Percentiles rank a stretch among this genome's conserved stretches.
These are phyloP conservation scores for Diplosoma virens DNA, from an alignment of 23 tunicate genomes.

Conservation along the genomic window DNA sequence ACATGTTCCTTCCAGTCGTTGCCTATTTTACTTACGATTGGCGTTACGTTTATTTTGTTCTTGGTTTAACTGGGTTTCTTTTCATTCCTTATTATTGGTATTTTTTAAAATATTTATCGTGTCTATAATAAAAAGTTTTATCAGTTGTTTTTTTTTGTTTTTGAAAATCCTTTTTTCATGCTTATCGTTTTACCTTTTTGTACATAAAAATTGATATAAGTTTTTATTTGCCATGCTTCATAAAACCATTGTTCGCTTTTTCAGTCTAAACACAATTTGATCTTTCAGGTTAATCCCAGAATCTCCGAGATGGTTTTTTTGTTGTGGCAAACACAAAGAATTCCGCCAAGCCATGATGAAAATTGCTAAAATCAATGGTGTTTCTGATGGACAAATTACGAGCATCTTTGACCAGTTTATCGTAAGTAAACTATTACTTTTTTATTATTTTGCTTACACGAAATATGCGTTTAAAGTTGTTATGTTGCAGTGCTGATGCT, in stretches of 20 bases:
- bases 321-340: conserved; percentile 10
- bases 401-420: background rate
- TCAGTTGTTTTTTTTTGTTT: background rate
- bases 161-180: background rate
- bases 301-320: conserved; percentile 57
- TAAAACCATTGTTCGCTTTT: too few species aligned
- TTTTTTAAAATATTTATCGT: too few species aligned
- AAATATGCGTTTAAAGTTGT: too few species aligned
- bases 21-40: conserved; percentile 55
- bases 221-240: too few species aligned
- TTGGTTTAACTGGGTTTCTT: conserved; percentile 32
- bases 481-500: too few species aligned
- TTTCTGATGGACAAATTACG: background rate
- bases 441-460: too few species aligned
- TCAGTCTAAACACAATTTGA: too few species aligned
- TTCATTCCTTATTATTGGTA: conserved; percentile 65
- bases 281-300: conserved; percentile 50
- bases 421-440: background rate
- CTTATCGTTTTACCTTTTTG: background rate
- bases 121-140: too few species aligned
- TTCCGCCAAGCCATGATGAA: conserved; percentile 25
- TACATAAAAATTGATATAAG: background rate
- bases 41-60: conserved; percentile 36
- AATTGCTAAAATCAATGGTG: conserved; percentile 46
- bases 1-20: conserved; percentile 59